Evolutionary conservation across 2,888 invertebrate genomes (phyloP), one percentile per base, ranked within the genome.

Genomic region (Mythimna impura): DNA sequence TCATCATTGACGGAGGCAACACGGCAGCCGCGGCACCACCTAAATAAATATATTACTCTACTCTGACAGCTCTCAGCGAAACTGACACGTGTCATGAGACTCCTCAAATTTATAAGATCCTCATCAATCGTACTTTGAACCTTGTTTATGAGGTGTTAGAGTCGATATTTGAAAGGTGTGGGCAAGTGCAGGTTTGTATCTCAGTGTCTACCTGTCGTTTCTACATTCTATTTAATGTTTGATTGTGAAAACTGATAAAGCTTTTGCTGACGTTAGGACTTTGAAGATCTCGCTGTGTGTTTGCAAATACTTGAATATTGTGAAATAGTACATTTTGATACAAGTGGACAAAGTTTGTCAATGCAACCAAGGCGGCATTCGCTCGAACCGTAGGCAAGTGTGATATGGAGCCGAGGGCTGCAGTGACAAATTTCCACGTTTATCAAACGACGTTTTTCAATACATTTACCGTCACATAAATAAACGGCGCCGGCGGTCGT

Each of bases 11-110:
- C 89, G 86, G 89, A 83, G 87, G 88, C 82, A 76, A 25, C 64
- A 73, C 85, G 87, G 88, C 86, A 89, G 88, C 90, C 69, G 71
- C 81, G 86, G 88, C 87, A 89, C 87, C 90, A 92, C 91, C 91
- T 92, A 92, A 93, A 95, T 94, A 95, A 92, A 94, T 93, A 93
- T 92, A 92, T 94, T 92, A 93, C 93, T 93, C 92, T 91, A 93
- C 86, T 90, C 81, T 92, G 95, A 94, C 94, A 93, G 94, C 94
- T 93, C 92, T 93, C 89, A 92, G 88, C 86, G 87, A 89, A 90
- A 89, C 90, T 92, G 94, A 93, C 94, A 92, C 91, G 92, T 92
- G 93, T 93, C 93, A 92, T 91, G 92, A 89, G 89, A 89, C 88
- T 85, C 84, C 81, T 88, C 74, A 88, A 90, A 92, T 91, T 91